These are phyloP conservation scores for Bradynema listronoti DNA, from an alignment of 1,140 invertebrate genomes.

Conservation along the genomic window DNA sequence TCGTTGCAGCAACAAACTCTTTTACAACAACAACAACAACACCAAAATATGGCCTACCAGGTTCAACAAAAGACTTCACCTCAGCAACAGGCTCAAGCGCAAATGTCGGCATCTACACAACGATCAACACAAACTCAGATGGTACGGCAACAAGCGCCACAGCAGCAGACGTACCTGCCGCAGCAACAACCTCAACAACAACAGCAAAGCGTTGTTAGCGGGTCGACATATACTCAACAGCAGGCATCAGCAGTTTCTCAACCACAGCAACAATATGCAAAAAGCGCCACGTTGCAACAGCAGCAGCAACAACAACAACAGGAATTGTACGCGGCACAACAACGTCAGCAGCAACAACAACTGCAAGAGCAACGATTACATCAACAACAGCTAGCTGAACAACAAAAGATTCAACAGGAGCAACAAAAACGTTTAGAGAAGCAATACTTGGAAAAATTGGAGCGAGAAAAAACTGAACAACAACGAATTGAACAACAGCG, in stretches of 20 bases:
- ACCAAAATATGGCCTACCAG: neutral
- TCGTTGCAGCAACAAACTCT: neutral
- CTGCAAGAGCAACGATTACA: neutral
- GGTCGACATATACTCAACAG: neutral
- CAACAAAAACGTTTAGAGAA: conserved; percentile 1
- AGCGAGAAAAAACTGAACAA: neutral
- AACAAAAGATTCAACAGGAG: conserved; percentile 7
- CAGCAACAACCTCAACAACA: neutral
- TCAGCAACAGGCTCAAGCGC: no score
- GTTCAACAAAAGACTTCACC: no score
- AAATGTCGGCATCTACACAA: no score
- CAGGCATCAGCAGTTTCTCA: neutral
- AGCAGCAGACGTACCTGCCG: neutral
- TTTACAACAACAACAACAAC: neutral
- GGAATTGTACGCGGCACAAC: neutral
- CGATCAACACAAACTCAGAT: no score
- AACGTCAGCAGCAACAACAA: neutral
- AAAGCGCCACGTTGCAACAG: neutral
- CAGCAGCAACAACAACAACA: neutral
- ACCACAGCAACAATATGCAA: neutral
- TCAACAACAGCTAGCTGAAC: conserved; percentile 1
- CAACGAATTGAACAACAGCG: conserved; percentile 13
- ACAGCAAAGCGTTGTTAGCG: no score
- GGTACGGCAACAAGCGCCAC: no score
- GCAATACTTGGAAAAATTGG: no score